Percentiles rank a stretch among this genome's conserved stretches.
Conservation (phyloP, 2,888 invertebrate species). For the Agrotis puta region DNA sequence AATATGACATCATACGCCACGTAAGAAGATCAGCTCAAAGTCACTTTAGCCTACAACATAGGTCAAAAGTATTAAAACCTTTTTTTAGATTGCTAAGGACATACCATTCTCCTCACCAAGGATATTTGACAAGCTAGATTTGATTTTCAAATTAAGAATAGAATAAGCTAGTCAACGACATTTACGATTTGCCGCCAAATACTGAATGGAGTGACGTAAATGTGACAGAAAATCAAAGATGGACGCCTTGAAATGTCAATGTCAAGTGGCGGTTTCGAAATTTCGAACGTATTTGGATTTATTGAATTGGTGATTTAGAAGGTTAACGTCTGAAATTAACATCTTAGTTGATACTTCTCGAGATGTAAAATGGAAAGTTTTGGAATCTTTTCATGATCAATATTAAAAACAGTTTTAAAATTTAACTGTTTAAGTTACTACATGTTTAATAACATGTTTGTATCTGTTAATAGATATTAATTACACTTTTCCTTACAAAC, state of each 20-base stretch:
- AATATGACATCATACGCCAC: slow-evolving; percentile 55
- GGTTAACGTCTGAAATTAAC: neutral
- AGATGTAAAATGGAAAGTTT: neutral
- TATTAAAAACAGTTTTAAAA: no score
- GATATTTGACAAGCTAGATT: slow-evolving; percentile 36
- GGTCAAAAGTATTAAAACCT: slow-evolving; percentile 59
- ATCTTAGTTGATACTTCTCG: neutral
- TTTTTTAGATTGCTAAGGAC: slow-evolving; percentile 57
- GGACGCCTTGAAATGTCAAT: slow-evolving; percentile 47
- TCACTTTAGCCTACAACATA: slow-evolving; percentile 41
- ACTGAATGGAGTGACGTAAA: slow-evolving; percentile 1
- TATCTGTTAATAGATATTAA: no score
- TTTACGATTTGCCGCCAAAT: slow-evolving; percentile 14
- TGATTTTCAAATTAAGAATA: slow-evolving; percentile 52
- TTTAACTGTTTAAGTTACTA: no score
- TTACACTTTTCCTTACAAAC: no score
- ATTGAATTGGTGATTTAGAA: slow-evolving; percentile 8
- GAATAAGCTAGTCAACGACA: neutral
- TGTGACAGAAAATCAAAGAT: slow-evolving; percentile 38
- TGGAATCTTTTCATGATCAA: neutral
- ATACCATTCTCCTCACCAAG: slow-evolving; percentile 48
- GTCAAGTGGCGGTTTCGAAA: slow-evolving; percentile 21
- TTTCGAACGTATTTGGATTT: slow-evolving; percentile 18
- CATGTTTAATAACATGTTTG: no score
- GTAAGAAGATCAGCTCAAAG: slow-evolving; percentile 57